A percentile compares a stretch with the other conserved stretches of the same genome.
These are phyloP conservation scores for Candidula unifasciata DNA, from an alignment of 2,888 invertebrate genomes.

Conservation along the genomic window DNA sequence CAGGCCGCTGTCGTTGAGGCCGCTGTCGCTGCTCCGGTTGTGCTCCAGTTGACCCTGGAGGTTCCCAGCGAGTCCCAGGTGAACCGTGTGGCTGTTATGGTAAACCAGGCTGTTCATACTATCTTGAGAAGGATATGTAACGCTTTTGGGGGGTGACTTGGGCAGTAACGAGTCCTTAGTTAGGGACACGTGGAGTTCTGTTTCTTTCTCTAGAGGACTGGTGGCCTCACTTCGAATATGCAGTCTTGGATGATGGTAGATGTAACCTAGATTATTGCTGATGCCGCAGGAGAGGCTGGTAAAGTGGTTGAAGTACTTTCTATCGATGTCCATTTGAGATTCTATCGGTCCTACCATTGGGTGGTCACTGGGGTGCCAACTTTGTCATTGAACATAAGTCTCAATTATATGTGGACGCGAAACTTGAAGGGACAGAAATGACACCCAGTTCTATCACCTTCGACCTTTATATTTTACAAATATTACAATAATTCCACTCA, in stretches of 20 bases:
- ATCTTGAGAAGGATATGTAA: neutral
- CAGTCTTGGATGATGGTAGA: neutral
- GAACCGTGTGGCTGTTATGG: neutral
- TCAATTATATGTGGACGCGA: neutral
- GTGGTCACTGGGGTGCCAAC: neutral
- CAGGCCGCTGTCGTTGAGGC: conserved; percentile 55
- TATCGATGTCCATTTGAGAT: conserved; percentile 17
- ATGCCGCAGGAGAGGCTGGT: neutral
- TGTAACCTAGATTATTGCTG: neutral
- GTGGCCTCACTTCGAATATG: neutral
- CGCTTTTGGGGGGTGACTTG: neutral
- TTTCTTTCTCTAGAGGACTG: neutral
- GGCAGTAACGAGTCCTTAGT: neutral
- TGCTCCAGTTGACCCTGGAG: neutral
- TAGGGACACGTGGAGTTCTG: neutral
- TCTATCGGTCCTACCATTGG: neutral
- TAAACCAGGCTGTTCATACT: neutral
- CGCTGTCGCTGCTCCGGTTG: conserved; percentile 53
- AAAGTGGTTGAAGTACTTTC: neutral
- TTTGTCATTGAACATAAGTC: neutral
- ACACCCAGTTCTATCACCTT: no score
- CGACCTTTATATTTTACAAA: no score
- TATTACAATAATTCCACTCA: no score
- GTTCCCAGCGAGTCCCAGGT: neutral
- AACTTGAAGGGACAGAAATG: no score